These are phyloP conservation scores for Zootoca vivipara DNA, from an alignment of 2,113 vertebrate species.

Conservation along the genomic window DNA sequence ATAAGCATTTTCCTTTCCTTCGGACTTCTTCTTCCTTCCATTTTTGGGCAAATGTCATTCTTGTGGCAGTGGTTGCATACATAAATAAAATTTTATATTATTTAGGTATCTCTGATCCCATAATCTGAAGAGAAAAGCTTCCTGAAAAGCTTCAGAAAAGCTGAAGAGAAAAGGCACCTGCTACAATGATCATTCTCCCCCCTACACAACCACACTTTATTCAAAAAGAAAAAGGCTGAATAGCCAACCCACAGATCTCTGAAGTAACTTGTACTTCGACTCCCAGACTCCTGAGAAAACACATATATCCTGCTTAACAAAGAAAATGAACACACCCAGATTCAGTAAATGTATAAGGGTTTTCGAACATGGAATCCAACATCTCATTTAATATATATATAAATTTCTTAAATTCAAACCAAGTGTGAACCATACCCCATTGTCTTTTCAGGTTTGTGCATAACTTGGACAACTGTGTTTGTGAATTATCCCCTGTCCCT, in stretches of 20 bases:
- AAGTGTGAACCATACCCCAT: neutral
- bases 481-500: neutral
- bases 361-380: neutral
- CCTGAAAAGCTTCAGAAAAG: too few species aligned
- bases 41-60: too few species aligned
- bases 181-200: neutral
- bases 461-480: neutral
- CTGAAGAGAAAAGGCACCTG: neutral
- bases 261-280: neutral
- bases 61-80: too few species aligned
- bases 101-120: too few species aligned
- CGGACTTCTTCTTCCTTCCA: too few species aligned
- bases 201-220: neutral
- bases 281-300: neutral
- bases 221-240: neutral
- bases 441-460: conserved; percentile 6
- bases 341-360: neutral
- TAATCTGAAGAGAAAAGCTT: neutral
- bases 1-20: too few species aligned
- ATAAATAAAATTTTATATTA: too few species aligned
- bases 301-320: neutral
- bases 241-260: neutral
- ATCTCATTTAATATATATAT: neutral
- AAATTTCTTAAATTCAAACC: neutral
- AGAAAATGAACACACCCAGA: accelerated